Percentiles rank a stretch among this genome's conserved stretches.
phyloP scores from a whole-genome alignment of 2,888 invertebrate species.

The Eudemis profundana region DNA sequence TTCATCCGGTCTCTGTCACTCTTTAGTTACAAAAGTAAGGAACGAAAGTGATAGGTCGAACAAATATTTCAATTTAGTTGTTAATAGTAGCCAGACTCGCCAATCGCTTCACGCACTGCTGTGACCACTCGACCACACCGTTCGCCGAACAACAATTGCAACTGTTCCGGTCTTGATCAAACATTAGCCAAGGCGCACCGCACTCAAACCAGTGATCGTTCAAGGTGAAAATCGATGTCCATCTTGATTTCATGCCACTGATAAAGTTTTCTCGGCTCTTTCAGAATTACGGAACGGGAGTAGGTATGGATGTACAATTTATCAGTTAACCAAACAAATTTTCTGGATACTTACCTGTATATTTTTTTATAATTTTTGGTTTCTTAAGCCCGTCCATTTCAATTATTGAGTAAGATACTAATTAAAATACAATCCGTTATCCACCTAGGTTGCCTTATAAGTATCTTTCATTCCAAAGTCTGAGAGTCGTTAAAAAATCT shows the following conservation, averaged over 20 bases:
- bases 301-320: slow-evolving; percentile 24
- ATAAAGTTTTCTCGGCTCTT: slow-evolving; percentile 53
- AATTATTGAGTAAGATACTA: too few species aligned
- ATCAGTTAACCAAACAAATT: slow-evolving; percentile 5
- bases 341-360: not conserved
- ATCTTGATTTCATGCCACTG: slow-evolving; percentile 70
- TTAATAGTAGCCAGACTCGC: not conserved
- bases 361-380: too few species aligned
- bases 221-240: slow-evolving; percentile 76
- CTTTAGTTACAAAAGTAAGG: not conserved
- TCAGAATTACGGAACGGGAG: slow-evolving; percentile 32
- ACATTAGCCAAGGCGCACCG: slow-evolving; percentile 56
- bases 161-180: slow-evolving; percentile 64
- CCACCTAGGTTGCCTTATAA: too few species aligned
- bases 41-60: slow-evolving; percentile 11
- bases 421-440: not conserved
- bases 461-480: too few species aligned
- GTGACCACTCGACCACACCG: slow-evolving; percentile 43
- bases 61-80: not conserved
- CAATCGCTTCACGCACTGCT: slow-evolving; percentile 17
- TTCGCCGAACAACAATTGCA: slow-evolving; percentile 54
- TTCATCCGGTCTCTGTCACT: slow-evolving; percentile 1
- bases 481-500: not conserved
- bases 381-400: too few species aligned
- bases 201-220: slow-evolving; percentile 68